Percentiles rank a stretch among this genome's conserved stretches.
These are phyloP conservation scores for Cosmorhoe ocellata DNA, from an alignment of 2,888 invertebrate genomes.

Conservation along the genomic window DNA sequence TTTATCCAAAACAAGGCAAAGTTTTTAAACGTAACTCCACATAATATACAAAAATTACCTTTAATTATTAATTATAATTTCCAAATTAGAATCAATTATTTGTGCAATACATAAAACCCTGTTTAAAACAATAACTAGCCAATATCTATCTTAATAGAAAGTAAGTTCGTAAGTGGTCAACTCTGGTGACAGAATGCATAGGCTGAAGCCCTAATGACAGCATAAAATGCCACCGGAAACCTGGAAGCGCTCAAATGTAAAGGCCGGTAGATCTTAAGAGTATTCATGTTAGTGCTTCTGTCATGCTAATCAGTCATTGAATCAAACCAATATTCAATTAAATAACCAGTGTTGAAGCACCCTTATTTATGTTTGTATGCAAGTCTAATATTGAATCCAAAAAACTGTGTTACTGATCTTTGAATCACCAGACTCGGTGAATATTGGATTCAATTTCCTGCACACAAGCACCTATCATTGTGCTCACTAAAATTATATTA, in stretches of 20 bases:
- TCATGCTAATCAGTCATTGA: background rate
- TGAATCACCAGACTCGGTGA: too few relatives aligned
- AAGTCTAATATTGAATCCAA: slow-evolving; percentile 5
- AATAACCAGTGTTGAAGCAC: slow-evolving; percentile 50
- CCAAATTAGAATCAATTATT: slow-evolving; percentile 13
- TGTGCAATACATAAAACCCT: slow-evolving; percentile 45
- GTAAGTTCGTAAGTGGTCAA: too few relatives aligned
- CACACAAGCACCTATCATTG: slow-evolving; percentile 31
- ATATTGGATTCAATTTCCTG: slow-evolving; percentile 17
- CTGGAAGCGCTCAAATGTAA: too few relatives aligned
- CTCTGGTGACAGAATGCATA: too few relatives aligned
- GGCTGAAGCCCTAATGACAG: too few relatives aligned
- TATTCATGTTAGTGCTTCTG: too few relatives aligned
- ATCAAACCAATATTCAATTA: slow-evolving; percentile 31
- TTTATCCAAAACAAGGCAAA: slow-evolving; percentile 7
- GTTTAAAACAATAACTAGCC: slow-evolving; percentile 37
- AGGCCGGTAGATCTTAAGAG: too few relatives aligned
- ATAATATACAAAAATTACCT: slow-evolving; percentile 25
- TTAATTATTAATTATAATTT: slow-evolving; percentile 31
- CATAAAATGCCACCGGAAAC: too few relatives aligned
- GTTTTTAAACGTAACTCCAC: slow-evolving; percentile 27
- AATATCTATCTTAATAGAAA: too few relatives aligned
- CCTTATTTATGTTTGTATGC: slow-evolving; percentile 30
- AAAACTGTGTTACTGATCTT: too few relatives aligned
- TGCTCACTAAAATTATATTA: slow-evolving; percentile 47